phyloP scores from a whole-genome alignment of 1,140 invertebrate species.

The Vanessa tameamea region DNA sequence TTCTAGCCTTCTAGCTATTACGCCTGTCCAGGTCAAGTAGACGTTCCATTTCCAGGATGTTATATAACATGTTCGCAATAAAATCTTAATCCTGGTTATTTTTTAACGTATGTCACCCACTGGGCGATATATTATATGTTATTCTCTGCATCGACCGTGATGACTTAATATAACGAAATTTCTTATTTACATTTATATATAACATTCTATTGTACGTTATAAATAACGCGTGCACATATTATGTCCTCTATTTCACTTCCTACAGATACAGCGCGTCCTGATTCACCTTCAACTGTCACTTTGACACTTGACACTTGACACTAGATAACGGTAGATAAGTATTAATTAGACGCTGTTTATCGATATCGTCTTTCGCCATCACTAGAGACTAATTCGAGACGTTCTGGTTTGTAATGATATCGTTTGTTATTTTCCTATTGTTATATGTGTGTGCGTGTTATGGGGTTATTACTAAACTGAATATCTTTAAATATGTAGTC shows the following conservation, averaged over 20 bases:
- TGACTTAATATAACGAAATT: too few relatives aligned
- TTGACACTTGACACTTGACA: slow-evolving; percentile 47
- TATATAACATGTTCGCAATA: too few relatives aligned
- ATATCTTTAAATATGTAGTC: too few relatives aligned
- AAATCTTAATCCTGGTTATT: too few relatives aligned
- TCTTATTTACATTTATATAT: neutral
- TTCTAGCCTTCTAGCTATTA: too few relatives aligned
- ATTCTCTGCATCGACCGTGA: too few relatives aligned
- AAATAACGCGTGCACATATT: slow-evolving; percentile 14
- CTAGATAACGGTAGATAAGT: slow-evolving; percentile 43
- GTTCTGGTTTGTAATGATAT: neutral
- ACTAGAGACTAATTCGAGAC: slow-evolving; percentile 9
- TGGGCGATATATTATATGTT: too few relatives aligned
- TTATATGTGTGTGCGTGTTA: too few relatives aligned
- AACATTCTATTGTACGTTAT: neutral
- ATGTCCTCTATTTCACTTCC: slow-evolving; percentile 59
- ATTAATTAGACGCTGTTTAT: slow-evolving; percentile 28
- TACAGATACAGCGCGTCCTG: slow-evolving; percentile 42
- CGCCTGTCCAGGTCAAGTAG: too few relatives aligned
- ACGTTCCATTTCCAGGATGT: too few relatives aligned
- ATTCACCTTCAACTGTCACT: slow-evolving; percentile 49
- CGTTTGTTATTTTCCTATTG: neutral
- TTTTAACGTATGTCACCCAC: too few relatives aligned
- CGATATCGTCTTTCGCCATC: slow-evolving; percentile 23
- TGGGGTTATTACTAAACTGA: too few relatives aligned